A percentile compares a stretch with the other conserved stretches of the same genome.
These are phyloP conservation scores for Acleris literana DNA, from an alignment of 2,888 invertebrate species.

Conservation along the genomic window DNA sequence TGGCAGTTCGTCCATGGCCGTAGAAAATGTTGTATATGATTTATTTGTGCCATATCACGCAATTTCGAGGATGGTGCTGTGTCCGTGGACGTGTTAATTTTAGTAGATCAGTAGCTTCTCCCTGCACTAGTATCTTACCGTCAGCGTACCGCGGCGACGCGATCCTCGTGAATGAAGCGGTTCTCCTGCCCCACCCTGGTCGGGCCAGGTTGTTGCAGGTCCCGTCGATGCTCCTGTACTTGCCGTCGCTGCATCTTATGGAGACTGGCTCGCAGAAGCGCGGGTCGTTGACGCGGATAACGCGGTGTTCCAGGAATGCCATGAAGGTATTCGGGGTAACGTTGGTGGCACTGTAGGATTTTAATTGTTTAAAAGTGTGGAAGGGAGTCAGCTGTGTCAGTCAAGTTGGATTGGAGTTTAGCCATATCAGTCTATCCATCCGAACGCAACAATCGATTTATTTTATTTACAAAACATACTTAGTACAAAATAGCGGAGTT, in stretches of 20 bases:
- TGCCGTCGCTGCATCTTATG: constrained; percentile 52
- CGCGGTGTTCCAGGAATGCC: constrained; percentile 71
- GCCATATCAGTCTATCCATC: too few relatives aligned
- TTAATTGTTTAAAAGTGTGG: background rate
- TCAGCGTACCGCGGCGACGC: constrained; percentile 85
- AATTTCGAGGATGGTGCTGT: too few relatives aligned
- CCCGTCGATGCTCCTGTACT: constrained; percentile 89
- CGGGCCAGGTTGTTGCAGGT: constrained; percentile 89
- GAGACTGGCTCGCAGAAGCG: constrained; percentile 60
- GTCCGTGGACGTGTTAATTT: too few relatives aligned
- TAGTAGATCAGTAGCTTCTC: background rate
- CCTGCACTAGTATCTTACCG: constrained; percentile 63
- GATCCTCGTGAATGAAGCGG: constrained; percentile 83
- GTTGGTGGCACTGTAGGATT: constrained; percentile 53
- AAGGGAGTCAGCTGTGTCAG: too few relatives aligned
- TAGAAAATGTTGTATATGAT: too few relatives aligned
- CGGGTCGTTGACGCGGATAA: constrained; percentile 57
- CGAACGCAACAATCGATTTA: too few relatives aligned
- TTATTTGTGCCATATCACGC: too few relatives aligned
- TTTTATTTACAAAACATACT: too few relatives aligned
- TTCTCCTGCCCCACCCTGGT: constrained; percentile 86
- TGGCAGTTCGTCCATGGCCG: too few relatives aligned
- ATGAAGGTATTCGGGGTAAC: constrained; percentile 77
- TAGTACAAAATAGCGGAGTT: too few relatives aligned
- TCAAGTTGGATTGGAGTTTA: too few relatives aligned